These are phyloP conservation scores for Paramormyrops hopkinsi DNA, from an alignment of 2,797 vertebrate species.

Conservation along the genomic window DNA sequence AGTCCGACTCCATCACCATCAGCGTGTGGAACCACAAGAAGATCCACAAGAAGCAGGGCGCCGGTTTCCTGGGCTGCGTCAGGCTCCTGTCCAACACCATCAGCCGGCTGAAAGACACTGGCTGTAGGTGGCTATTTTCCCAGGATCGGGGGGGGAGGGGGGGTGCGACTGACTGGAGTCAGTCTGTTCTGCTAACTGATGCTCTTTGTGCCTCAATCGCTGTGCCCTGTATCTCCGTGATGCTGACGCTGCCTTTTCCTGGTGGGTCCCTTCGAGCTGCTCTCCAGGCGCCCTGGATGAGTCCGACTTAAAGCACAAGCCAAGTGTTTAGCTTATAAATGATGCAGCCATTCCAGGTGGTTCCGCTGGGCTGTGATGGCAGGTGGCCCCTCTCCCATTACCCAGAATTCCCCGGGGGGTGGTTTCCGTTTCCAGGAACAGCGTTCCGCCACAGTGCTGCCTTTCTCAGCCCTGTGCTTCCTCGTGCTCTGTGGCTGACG, in stretches of 20 bases:
- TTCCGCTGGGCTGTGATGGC: not conserved
- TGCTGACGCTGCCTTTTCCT: not conserved
- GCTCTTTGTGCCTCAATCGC: not conserved
- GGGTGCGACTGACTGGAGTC: not conserved
- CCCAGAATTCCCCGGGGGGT: not conserved
- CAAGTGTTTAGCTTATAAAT: not conserved
- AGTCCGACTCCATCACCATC: slow-evolving; percentile 78
- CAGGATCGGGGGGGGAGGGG: not conserved
- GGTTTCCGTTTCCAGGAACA: not conserved
- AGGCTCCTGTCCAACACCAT: slow-evolving; percentile 76
- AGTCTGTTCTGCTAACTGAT: not conserved
- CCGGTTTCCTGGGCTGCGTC: slow-evolving; percentile 76
- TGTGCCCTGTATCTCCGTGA: not conserved
- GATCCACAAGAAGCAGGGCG: slow-evolving; percentile 81
- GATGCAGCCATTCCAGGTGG: not conserved
- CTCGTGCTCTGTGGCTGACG: not conserved
- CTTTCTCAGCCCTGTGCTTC: not conserved
- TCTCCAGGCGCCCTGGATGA: not conserved
- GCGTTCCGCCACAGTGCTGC: not conserved
- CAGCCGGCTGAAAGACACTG: slow-evolving; percentile 79
- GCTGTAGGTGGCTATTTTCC: slow-evolving; percentile 62
- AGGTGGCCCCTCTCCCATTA: not conserved
- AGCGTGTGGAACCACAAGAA: slow-evolving; percentile 83
- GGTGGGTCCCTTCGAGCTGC: not conserved
- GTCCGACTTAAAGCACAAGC: not conserved